phyloP scores from a whole-genome alignment of 2,113 vertebrate species.

The Rhabdomys dilectus region DNA sequence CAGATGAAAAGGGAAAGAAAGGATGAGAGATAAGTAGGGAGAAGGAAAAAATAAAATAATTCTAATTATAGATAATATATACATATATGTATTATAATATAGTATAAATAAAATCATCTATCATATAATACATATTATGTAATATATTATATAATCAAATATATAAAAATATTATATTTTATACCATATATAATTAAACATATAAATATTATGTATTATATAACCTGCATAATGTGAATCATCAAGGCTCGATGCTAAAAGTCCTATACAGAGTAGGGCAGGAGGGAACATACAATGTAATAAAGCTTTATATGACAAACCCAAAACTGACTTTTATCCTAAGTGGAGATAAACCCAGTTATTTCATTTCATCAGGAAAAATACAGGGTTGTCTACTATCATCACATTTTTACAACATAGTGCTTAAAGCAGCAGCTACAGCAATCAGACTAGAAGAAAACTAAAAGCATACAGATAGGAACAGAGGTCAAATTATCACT shows the following conservation, averaged over 20 bases:
- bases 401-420: background rate
- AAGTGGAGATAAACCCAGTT: background rate
- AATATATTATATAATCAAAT: too few species aligned
- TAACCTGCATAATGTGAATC: background rate
- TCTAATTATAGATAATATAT: too few species aligned
- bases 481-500: background rate
- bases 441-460: background rate
- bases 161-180: too few species aligned
- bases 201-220: too few species aligned
- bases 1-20: background rate
- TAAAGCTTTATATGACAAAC: background rate
- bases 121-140: too few species aligned
- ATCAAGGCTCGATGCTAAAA: background rate
- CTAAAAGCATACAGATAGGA: background rate
- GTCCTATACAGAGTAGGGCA: background rate
- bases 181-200: too few species aligned
- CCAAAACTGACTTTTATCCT: background rate
- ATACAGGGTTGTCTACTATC: too few species aligned
- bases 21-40: background rate
- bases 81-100: too few species aligned
- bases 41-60: background rate
- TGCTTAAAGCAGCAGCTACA: background rate
- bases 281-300: background rate
- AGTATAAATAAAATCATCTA: too few species aligned
- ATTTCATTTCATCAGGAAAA: background rate